Evolutionary conservation across 92 coral and sea anemone genomes (phyloP), one percentile per base, ranked within the genome.

Genomic region (Epizoanthus scotinus): DNA sequence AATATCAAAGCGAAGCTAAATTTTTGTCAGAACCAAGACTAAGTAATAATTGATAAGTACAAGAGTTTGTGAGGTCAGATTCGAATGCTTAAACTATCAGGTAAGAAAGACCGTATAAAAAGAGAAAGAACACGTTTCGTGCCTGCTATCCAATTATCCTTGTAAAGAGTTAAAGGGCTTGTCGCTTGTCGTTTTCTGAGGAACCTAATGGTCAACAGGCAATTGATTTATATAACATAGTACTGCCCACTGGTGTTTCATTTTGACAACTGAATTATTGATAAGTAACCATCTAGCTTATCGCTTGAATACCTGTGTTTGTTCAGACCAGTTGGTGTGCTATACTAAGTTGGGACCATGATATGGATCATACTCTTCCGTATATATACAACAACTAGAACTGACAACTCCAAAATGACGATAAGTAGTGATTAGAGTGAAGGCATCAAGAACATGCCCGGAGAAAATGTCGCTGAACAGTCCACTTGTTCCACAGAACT

Each of bases 401-500:
- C 19, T 24, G 68, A 27, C 36, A 63, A 63, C n/a, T n/a, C 20
- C 24, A 64, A 4, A 34, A 34, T 34, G 40, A 34, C 40, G 70
- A 64, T 8, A 55, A 31, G 14, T 29, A 7, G 26, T 18, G 61
- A 9, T 1, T 3, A 13, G 67, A 58, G 28, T 21, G 6, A 60
- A 22, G 55, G 17, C 5, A 20, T 58, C 2, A 36, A 20, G 55
- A 59, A 20, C 13, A 6, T 34, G 13, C 65, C 36, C 9, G 65
- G 34, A 19, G 40, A 12, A 22, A n/a, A 26, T 26, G 12, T 13
- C 31, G 38, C 14, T 0, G 36, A 18, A 20, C 36, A 59, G 55
- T 58, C 40, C 57, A 59, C 44, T 75, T 75, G 81, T 40, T 24
- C 67, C n/a, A 22, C 81, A 14, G 81, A 75, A 22, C 69, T 75